Percentiles rank a stretch among this genome's conserved stretches.
Conservation (phyloP, 2,113 vertebrate genomes). For the Apodemus sylvaticus region DNA sequence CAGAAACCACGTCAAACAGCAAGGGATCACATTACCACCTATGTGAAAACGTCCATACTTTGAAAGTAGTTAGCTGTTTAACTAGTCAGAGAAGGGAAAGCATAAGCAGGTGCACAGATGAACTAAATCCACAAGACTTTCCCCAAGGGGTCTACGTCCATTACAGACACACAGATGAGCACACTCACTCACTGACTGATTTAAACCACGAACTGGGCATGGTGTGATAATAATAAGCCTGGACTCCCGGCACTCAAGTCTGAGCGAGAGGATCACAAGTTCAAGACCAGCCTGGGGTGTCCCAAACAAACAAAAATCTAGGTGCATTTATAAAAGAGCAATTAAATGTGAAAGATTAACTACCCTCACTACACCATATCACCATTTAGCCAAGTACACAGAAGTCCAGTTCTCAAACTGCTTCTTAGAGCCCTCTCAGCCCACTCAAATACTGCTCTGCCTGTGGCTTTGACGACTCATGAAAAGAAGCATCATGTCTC, state of each 20-base stretch:
- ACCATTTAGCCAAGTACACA: background rate
- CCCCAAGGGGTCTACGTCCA: background rate
- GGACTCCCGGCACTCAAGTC: background rate
- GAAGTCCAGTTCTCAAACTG: background rate
- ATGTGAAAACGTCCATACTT: background rate
- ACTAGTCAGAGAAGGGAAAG: background rate
- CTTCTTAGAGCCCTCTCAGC: background rate
- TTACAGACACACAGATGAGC: background rate
- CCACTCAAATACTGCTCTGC: background rate
- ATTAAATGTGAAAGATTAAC: constrained; percentile 29
- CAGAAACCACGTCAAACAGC: background rate
- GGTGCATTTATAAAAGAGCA: background rate
- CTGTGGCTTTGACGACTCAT: background rate
- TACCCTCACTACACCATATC: background rate
- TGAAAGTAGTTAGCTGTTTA: background rate
- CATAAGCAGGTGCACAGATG: background rate
- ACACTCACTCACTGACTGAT: background rate
- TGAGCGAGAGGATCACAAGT: background rate
- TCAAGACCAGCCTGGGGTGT: background rate
- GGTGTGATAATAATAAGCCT: background rate
- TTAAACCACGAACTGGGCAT: background rate
- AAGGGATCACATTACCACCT: background rate
- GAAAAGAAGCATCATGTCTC: background rate
- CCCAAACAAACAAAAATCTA: background rate
- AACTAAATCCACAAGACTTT: background rate